A percentile compares a stretch with the other conserved stretches of the same genome.
phyloP scores from a whole-genome alignment of 1,140 invertebrate species.

The Campodea augens region DNA sequence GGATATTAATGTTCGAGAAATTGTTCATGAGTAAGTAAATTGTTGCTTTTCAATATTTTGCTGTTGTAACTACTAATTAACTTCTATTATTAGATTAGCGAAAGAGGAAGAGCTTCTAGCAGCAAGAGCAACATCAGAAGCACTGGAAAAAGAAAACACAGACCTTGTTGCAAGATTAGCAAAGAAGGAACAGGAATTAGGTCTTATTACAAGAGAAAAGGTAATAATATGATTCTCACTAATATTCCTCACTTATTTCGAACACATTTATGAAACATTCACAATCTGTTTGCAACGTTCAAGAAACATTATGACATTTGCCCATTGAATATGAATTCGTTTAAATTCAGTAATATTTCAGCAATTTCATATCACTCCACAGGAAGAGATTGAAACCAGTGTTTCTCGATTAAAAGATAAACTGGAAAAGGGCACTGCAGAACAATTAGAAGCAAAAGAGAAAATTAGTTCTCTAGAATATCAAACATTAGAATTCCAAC shows the following conservation, averaged over 20 bases:
- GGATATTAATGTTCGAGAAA: constrained; percentile 77
- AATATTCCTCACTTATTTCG: too few relatives aligned
- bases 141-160: constrained; percentile 70
- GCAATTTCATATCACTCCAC: constrained; percentile 10
- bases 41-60: background rate
- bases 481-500: constrained; percentile 43
- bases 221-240: too few relatives aligned
- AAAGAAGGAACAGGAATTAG: constrained; percentile 84
- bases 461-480: constrained; percentile 53
- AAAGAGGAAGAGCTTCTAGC: constrained; percentile 85
- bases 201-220: constrained; percentile 71
- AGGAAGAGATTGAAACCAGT: constrained; percentile 74
- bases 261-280: too few relatives aligned
- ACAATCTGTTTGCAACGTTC: background rate
- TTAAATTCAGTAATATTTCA: background rate
- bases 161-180: constrained; percentile 66
- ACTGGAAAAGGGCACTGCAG: constrained; percentile 70
- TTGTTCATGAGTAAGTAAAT: constrained; percentile 51
- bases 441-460: constrained; percentile 70
- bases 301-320: background rate
- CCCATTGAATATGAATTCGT: background rate
- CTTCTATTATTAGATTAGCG: constrained; percentile 35
- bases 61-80: background rate
- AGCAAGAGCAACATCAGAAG: constrained; percentile 66
- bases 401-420: constrained; percentile 67